A percentile compares a stretch with the other conserved stretches of the same genome.
These are phyloP conservation scores for Rafetus swinhoei DNA, from an alignment of 2,113 vertebrate genomes.

Conservation along the genomic window DNA sequence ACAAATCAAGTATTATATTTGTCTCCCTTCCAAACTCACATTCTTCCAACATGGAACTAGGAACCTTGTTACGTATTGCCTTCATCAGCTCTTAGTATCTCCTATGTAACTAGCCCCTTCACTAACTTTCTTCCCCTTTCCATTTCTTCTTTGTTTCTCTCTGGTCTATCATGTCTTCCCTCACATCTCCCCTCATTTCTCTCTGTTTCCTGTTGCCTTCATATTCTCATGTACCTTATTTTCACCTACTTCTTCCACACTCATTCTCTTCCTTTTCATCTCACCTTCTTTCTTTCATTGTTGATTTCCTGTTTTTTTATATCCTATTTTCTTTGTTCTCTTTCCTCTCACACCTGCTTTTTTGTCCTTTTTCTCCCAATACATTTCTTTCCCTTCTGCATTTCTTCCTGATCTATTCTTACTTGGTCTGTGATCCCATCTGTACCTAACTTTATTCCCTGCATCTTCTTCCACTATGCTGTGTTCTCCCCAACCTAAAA, in stretches of 20 bases:
- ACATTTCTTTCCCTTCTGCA: background rate
- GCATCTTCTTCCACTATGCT: background rate
- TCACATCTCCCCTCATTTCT: background rate
- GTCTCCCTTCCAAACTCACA: background rate
- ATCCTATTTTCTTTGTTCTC: background rate
- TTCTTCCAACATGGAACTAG: background rate
- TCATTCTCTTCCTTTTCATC: conserved; percentile 1
- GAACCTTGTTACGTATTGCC: background rate
- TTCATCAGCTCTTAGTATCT: background rate
- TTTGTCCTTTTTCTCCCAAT: background rate
- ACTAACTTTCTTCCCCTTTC: background rate
- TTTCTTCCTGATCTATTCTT: background rate
- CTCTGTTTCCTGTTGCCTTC: background rate
- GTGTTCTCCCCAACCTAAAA: background rate
- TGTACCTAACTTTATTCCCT: background rate
- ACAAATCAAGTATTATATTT: background rate
- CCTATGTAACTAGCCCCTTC: background rate
- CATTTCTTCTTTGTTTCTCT: background rate
- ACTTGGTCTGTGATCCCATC: background rate
- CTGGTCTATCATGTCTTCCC: background rate
- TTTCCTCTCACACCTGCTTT: background rate
- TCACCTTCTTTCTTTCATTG: background rate
- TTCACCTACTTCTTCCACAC: conserved; percentile 8
- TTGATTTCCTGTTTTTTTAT: background rate
- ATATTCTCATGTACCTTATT: background rate